A percentile compares a stretch with the other conserved stretches of the same genome.
phyloP scores from a whole-genome alignment of 2,113 vertebrate genomes.

The Tympanuchus pallidicinctus region DNA sequence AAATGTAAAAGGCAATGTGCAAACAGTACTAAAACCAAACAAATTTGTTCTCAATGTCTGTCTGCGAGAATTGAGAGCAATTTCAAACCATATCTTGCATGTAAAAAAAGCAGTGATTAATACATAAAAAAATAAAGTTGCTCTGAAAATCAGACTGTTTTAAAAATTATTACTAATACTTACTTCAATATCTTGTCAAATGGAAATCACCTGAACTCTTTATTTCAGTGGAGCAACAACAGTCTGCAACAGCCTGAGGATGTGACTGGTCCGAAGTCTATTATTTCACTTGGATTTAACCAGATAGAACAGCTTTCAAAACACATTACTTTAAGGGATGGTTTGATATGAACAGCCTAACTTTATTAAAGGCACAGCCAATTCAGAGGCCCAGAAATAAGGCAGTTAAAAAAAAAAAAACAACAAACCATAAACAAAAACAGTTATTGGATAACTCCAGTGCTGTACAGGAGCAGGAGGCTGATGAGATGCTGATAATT shows the following conservation, averaged over 20 bases:
- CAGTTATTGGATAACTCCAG: conserved; percentile 27
- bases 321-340: conserved; percentile 54
- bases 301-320: conserved; percentile 66
- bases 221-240: conserved; percentile 17
- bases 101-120: not conserved
- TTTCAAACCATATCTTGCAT: not conserved
- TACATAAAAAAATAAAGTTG: not conserved
- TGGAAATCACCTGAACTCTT: not conserved
- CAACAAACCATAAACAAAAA: not conserved
- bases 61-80: not conserved
- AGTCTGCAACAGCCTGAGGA: conserved; percentile 24
- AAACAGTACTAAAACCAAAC: not conserved
- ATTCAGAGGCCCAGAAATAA: conserved; percentile 56
- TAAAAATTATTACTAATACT: not conserved
- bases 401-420: not conserved
- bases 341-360: conserved; percentile 50
- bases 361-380: conserved; percentile 55
- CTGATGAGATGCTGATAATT: conserved; percentile 24
- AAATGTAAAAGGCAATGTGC: not conserved
- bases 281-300: conserved; percentile 65
- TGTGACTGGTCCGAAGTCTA: conserved; percentile 53
- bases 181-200: not conserved
- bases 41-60: not conserved
- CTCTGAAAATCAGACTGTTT: not conserved
- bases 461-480: not conserved